Conservation (phyloP, 2,113 vertebrate genomes). For the Astatotilapia flaviijosephi region DNA sequence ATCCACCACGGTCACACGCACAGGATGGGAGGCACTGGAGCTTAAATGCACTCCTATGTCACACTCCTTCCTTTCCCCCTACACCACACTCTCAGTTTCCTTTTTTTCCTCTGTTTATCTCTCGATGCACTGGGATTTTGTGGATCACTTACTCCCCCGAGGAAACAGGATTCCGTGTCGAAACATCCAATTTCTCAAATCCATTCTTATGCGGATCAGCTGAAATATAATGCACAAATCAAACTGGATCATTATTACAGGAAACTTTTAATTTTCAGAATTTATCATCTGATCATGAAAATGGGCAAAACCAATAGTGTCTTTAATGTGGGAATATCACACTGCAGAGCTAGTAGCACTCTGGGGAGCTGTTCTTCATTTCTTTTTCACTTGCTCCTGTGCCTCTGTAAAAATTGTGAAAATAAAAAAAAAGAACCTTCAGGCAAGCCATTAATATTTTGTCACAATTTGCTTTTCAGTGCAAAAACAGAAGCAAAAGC, state of each 20-base stretch:
- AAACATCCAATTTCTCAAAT: slow-evolving; percentile 40
- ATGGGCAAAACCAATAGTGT: background rate
- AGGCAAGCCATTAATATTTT: slow-evolving; percentile 35
- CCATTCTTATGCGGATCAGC: slow-evolving; percentile 2
- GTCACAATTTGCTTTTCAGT: slow-evolving; percentile 29
- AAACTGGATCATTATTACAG: slow-evolving; percentile 21
- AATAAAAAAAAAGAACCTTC: slow-evolving; percentile 6
- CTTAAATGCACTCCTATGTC: slow-evolving; percentile 54
- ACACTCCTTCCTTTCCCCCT: background rate
- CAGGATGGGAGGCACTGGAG: slow-evolving; percentile 47
- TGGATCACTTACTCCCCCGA: slow-evolving; percentile 46
- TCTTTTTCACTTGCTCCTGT: background rate
- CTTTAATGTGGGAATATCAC: background rate
- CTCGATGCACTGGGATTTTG: slow-evolving; percentile 33
- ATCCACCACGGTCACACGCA: slow-evolving; percentile 50
- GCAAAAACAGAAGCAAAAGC: background rate
- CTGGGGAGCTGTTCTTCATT: background rate
- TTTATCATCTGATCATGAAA: background rate
- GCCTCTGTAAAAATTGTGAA: background rate
- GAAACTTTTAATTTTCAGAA: background rate
- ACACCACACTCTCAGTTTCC: background rate
- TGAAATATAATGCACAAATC: slow-evolving; percentile 12
- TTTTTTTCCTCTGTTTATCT: slow-evolving; percentile 35
- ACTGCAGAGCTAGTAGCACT: background rate
- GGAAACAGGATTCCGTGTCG: slow-evolving; percentile 10